Evolutionary conservation across 2,888 invertebrate genomes (phyloP).

Genomic region (Agelastica alni): DNA sequence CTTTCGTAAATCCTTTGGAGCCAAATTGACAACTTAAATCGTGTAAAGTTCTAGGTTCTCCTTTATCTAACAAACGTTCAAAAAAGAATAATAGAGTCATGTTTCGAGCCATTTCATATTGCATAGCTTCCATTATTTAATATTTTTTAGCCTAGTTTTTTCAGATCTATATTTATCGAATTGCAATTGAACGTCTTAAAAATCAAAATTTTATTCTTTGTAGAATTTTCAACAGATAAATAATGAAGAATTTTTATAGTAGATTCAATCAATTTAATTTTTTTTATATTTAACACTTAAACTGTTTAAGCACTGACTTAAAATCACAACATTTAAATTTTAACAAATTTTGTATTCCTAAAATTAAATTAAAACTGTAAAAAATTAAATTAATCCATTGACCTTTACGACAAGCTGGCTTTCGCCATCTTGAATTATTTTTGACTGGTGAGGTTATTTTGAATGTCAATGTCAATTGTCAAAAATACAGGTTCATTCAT

Average conservation of each 20-base stretch:
- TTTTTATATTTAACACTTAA: slow-evolving; percentile 9
- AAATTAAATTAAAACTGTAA: slow-evolving; percentile 35
- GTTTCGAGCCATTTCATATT: slow-evolving; percentile 92
- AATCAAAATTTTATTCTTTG: too few relatives aligned
- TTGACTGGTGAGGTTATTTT: too few relatives aligned
- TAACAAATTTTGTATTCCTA: slow-evolving; percentile 14
- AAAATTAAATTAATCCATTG: slow-evolving; percentile 40
- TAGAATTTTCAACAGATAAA: too few relatives aligned
- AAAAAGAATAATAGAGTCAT: slow-evolving; percentile 97
- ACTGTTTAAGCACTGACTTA: neutral
- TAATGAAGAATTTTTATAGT: too few relatives aligned
- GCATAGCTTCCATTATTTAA: slow-evolving; percentile 82
- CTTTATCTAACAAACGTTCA: slow-evolving; percentile 96
- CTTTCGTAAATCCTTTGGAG: slow-evolving; percentile 97
- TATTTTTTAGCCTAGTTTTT: neutral
- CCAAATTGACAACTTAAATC: slow-evolving; percentile 99
- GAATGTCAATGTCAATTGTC: too few relatives aligned
- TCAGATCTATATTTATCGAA: too few relatives aligned
- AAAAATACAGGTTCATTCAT: too few relatives aligned
- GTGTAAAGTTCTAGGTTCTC: slow-evolving; percentile 92
- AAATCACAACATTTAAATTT: slow-evolving; percentile 12
- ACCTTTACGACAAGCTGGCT: slow-evolving; percentile 52
- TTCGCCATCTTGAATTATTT: slow-evolving; percentile 55
- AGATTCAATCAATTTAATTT: too few relatives aligned
- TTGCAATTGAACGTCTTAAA: too few relatives aligned